Base-by-base conservation (phyloP, 1,140 invertebrate species). In the Forficula auricularia region DNA sequence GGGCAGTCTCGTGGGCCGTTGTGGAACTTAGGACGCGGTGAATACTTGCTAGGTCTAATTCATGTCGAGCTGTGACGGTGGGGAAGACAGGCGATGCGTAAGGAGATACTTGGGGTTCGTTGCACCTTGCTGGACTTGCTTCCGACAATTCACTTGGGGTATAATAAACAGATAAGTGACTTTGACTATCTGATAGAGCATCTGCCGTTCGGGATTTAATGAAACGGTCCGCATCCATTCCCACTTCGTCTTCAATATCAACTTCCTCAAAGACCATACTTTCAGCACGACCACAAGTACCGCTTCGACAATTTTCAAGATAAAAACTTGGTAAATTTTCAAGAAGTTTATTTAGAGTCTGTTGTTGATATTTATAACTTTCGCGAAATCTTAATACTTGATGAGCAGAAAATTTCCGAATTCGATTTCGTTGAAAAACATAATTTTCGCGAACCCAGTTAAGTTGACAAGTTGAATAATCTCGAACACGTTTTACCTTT, bases 371-470 rank as follows among this genome's bases (percentile, higher is more conserved):
- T 61, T 94, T 94, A 69, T 90, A 94, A 4, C 84, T 86, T 59
- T 94, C 88, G 6, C 87, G 73, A 3, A 94, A 63, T 36, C 84
- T 70, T 12, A 91, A 61, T 27, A 92, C 75, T 58, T 95, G 89
- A 54, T 90, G 82, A 0, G 84, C 77, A 59, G 86, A 89, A 63
- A 94, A 96, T 59, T 95, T 94, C 12, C 88, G 70, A 41, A 95
- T 89, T 54, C 89, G 80, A 57, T 91, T 84, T 12, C 89, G 71
- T 63, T 95, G 90, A 70, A 88, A 87, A 53, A 92, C 80, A 61
- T 95, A 95, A 59, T 90, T 91, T 57, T 94, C 88, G 38, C 88
- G 71, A 38, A 95, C 82, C 77, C 85, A 85, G 57, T 88, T 85
- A 47, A 96, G 67, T 60, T 94, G 88, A 45, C 74, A 72, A 3